A percentile compares a stretch with the other conserved stretches of the same genome.
These are phyloP conservation scores for Nixonia krombeini DNA, from an alignment of 1,140 invertebrate genomes.

Conservation along the genomic window DNA sequence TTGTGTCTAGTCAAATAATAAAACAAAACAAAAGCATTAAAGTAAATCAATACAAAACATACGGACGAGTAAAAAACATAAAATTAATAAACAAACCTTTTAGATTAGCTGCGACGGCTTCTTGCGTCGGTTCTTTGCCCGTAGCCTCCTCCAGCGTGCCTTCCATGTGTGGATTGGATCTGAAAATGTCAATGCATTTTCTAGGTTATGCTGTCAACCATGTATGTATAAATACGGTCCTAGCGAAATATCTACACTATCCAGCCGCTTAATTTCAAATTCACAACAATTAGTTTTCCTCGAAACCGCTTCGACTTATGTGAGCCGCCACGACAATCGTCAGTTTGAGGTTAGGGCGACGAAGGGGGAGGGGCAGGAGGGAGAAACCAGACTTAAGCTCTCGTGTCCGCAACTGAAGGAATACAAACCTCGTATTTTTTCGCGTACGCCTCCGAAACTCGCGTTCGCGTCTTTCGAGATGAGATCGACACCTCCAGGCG, in stretches of 20 bases:
- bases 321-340: no score
- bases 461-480: neutral
- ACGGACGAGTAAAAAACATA: no score
- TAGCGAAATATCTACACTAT: no score
- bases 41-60: neutral
- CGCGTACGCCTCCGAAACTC: neutral
- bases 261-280: no score
- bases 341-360: neutral
- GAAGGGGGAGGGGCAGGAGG: slow-evolving; percentile 9
- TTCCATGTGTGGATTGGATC: slow-evolving; percentile 62
- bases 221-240: no score
- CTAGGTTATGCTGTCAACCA: slow-evolving; percentile 28
- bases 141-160: slow-evolving; percentile 64
- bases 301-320: no score
- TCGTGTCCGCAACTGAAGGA: no score
- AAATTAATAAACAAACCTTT: slow-evolving; percentile 63
- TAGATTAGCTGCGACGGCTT: slow-evolving; percentile 49
- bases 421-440: neutral
- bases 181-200: slow-evolving; percentile 7
- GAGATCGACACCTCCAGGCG: slow-evolving; percentile 2
- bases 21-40: no score
- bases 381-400: no score
- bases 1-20: no score
- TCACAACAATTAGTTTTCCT: no score
- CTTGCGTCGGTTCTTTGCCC: slow-evolving; percentile 64